phyloP scores from a whole-genome alignment of 2,797 vertebrate species.

The Geotrypetes seraphini region DNA sequence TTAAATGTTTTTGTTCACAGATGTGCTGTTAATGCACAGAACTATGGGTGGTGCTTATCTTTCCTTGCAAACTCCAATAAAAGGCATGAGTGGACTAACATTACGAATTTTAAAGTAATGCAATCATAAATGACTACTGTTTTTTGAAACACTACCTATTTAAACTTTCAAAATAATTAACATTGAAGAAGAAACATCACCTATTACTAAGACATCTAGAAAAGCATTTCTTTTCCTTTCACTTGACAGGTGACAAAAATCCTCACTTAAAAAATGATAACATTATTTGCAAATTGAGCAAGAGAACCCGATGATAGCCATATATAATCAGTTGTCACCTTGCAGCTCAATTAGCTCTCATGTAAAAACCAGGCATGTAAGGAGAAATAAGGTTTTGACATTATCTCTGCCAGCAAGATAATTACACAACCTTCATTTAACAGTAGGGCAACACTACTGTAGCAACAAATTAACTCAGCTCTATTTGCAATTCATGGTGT shows the following conservation, averaged over 20 bases:
- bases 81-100: neutral
- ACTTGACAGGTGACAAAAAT: constrained; percentile 49
- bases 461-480: constrained; percentile 74
- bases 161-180: constrained; percentile 26
- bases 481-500: constrained; percentile 75
- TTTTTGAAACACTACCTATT: neutral
- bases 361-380: constrained; percentile 74
- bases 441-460: constrained; percentile 73
- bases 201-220: constrained; percentile 33
- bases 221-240: constrained; percentile 43
- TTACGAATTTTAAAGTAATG: constrained; percentile 5
- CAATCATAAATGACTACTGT: constrained; percentile 13
- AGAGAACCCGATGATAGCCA: constrained; percentile 52
- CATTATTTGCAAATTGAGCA: constrained; percentile 55
- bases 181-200: constrained; percentile 22
- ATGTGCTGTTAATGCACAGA: no score
- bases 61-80: neutral
- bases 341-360: constrained; percentile 73
- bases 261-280: constrained; percentile 49
- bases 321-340: constrained; percentile 71
- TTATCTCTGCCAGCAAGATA: constrained; percentile 75
- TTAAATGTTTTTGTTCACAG: no score
- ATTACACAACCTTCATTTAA: constrained; percentile 77
- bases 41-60: neutral
- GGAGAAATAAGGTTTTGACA: constrained; percentile 75